phyloP scores from a whole-genome alignment of 2,113 vertebrate genomes.

The Forbesichthys papilliferus region DNA sequence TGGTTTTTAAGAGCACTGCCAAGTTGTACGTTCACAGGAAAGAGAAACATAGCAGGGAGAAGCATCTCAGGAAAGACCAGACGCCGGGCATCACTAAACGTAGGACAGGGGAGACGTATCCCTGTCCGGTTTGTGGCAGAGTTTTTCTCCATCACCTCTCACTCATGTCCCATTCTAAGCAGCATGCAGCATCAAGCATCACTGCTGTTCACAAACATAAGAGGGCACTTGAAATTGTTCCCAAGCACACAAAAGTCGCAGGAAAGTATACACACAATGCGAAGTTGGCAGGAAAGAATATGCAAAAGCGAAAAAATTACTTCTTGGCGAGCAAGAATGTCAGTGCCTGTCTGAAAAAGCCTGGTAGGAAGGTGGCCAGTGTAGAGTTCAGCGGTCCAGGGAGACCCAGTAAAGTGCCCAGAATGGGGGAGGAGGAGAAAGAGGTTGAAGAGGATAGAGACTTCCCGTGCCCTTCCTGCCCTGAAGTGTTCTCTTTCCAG shows the following conservation, averaged over 20 bases:
- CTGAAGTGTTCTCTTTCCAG: slow-evolving; percentile 65
- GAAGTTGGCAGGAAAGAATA: slow-evolving; percentile 14
- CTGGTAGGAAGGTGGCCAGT: slow-evolving; percentile 12
- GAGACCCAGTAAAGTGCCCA: slow-evolving; percentile 25
- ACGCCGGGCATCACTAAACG: slow-evolving; percentile 21
- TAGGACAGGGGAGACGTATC: slow-evolving; percentile 37
- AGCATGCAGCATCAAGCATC: slow-evolving; percentile 25
- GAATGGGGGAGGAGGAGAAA: background rate
- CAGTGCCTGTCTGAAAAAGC: slow-evolving; percentile 18
- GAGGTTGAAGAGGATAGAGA: slow-evolving; percentile 47
- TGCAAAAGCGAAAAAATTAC: background rate
- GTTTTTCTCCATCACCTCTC: slow-evolving; percentile 74
- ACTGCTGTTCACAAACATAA: background rate
- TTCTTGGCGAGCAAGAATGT: slow-evolving; percentile 1
- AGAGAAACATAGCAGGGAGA: slow-evolving; percentile 69
- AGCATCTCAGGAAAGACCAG: slow-evolving; percentile 12
- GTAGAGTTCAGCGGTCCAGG: background rate
- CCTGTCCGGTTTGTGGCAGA: slow-evolving; percentile 67
- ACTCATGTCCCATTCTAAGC: slow-evolving; percentile 57
- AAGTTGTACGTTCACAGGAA: slow-evolving; percentile 67
- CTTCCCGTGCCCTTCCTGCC: slow-evolving; percentile 74
- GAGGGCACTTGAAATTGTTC: background rate
- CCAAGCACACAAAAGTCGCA: slow-evolving; percentile 32
- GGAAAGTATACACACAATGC: slow-evolving; percentile 1
- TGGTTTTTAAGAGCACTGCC: slow-evolving; percentile 66